These are phyloP conservation scores for Parasteatoda lunata DNA, from an alignment of 2,888 invertebrate genomes.

Conservation along the genomic window DNA sequence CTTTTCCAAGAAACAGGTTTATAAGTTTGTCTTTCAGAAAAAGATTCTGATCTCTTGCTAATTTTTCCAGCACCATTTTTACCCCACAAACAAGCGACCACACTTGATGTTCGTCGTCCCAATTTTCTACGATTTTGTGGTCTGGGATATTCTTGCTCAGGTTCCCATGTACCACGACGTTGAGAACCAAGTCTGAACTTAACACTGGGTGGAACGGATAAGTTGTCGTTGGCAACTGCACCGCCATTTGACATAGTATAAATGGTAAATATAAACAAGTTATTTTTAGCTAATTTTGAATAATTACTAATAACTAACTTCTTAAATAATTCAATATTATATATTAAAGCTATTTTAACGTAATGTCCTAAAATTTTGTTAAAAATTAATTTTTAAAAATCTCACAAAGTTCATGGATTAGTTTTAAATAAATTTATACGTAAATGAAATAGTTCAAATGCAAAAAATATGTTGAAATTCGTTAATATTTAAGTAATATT, in stretches of 20 bases:
- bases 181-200: conserved; percentile 59
- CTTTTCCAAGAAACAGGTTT: conserved; percentile 57
- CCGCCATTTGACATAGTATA: conserved; percentile 39
- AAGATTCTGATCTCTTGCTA: conserved; percentile 53
- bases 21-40: conserved; percentile 65
- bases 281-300: too few relatives aligned
- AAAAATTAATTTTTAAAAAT: too few relatives aligned
- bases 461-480: too few relatives aligned
- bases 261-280: background rate
- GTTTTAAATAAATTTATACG: too few relatives aligned
- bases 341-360: too few relatives aligned
- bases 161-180: conserved; percentile 53
- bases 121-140: conserved; percentile 23
- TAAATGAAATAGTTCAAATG: too few relatives aligned
- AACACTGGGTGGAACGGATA: conserved; percentile 14
- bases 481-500: too few relatives aligned
- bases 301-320: too few relatives aligned
- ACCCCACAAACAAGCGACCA: conserved; percentile 50
- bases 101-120: conserved; percentile 52
- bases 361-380: too few relatives aligned
- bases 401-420: too few relatives aligned
- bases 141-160: conserved; percentile 57
- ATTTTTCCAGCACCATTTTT: conserved; percentile 8
- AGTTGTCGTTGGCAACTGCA: conserved; percentile 6
- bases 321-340: too few relatives aligned